Evolutionary conservation across 2,113 vertebrate genomes (phyloP).

Genomic region (Paratilapia polleni): DNA sequence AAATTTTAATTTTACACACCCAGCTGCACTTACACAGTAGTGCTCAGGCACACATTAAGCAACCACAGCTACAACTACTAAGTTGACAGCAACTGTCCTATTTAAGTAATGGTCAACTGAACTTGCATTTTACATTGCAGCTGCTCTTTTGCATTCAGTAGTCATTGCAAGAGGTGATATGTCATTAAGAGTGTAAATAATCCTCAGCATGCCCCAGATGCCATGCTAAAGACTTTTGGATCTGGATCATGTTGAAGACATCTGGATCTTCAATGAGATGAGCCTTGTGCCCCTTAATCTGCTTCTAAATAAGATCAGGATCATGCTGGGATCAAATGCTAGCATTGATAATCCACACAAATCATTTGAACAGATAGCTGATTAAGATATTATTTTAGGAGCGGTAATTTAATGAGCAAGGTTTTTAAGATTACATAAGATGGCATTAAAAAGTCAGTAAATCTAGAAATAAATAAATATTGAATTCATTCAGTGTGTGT

Average conservation of each 20-base stretch:
- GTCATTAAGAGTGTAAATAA: conserved; percentile 44
- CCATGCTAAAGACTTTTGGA: conserved; percentile 12
- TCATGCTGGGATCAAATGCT: conserved; percentile 61
- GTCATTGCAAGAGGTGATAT: not conserved
- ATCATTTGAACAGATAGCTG: conserved; percentile 43
- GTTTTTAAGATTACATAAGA: not conserved
- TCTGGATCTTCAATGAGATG: conserved; percentile 39
- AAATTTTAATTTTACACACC: not conserved
- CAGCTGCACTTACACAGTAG: not conserved
- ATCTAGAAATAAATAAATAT: not conserved
- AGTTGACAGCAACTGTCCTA: not conserved
- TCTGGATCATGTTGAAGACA: not conserved
- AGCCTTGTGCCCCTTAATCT: conserved; percentile 67
- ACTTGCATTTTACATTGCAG: not conserved
- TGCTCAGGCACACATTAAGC: not conserved
- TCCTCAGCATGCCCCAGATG: conserved; percentile 38
- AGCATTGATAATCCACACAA: conserved; percentile 63
- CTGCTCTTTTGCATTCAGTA: not conserved
- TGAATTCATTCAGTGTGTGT: not conserved
- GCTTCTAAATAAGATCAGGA: conserved; percentile 58
- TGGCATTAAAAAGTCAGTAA: not conserved
- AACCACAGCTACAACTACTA: not conserved
- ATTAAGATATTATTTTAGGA: conserved; percentile 39
- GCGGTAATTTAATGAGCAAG: not conserved
- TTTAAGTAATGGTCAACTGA: not conserved